Base-by-base conservation (phyloP, 2,888 invertebrate genomes). In the Tribolium freemani region DNA sequence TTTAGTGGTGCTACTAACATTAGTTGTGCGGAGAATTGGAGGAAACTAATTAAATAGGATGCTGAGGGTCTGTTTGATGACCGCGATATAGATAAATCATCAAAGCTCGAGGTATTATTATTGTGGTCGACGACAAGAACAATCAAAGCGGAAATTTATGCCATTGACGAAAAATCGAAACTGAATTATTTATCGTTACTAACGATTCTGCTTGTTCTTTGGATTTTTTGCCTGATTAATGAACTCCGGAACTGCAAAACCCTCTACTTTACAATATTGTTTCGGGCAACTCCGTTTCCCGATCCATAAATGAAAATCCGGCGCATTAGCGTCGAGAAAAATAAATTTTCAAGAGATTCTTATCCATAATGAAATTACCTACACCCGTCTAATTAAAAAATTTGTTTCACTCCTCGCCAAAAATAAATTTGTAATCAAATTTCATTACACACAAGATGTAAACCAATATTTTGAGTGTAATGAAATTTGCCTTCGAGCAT, bases 1-100 rank as follows among this genome's bases (percentile, higher is more conserved):
- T 57, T 54, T 67, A 57, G 67, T 57, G 48, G 57, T 31, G 38
- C 38, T 46, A 48, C 45, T 51, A 57, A 48, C 56, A 67, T 67
- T 57, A 67, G 67, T 57, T 67, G 67, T 57, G 66, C 50, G 50
- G 56, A 57, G 64, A 67, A 67, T 67, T 57, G 56, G 57, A 57
- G 67, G 67, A 67, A 67, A 67, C 67, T 67, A 67, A 67, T 67
- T 57, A 67, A 67, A 67, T 56, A 57, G 56, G 57, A 67, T 30
- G 31, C 48, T 46, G 50, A 67, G 67, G 57, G 67, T 57, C 57
- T 56, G 57, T 67, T 67, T 67, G 67, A 67, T 67, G 57, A 67
- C 67, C 67, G 48, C 67, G 57, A 67, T 67, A 67, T 53, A 67
- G 57, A 67, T 67, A 57, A 38, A 38, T 38, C 38, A 38, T 38